These are phyloP conservation scores for Illadopsis cleaveri DNA, from an alignment of 2,113 vertebrate species.

Conservation along the genomic window DNA sequence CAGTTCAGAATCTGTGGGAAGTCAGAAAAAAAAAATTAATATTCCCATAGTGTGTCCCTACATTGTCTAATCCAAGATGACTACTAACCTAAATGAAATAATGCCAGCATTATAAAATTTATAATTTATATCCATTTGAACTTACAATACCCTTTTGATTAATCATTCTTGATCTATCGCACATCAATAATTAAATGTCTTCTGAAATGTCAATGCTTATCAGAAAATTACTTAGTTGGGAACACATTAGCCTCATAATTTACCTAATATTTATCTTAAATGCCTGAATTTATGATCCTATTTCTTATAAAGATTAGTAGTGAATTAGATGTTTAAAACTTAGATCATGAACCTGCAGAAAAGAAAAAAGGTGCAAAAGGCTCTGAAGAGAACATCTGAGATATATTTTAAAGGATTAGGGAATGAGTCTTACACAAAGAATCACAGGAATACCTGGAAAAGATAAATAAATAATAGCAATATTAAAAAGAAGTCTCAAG, in stretches of 20 bases:
- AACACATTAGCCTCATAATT: conserved; percentile 51
- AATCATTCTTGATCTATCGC: conserved; percentile 46
- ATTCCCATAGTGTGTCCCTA: background rate
- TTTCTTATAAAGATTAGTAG: conserved; percentile 27
- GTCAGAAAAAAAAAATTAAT: conserved; percentile 24
- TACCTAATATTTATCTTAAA: conserved; percentile 58
- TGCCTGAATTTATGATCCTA: conserved; percentile 30
- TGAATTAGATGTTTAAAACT: conserved; percentile 32
- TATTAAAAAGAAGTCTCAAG: background rate
- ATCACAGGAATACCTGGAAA: background rate
- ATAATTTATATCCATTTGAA: conserved; percentile 55
- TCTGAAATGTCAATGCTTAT: conserved; percentile 61
- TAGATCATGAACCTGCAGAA: background rate
- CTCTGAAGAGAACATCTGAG: background rate
- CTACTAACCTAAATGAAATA: conserved; percentile 50
- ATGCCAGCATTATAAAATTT: conserved; percentile 50
- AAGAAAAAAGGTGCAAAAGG: background rate
- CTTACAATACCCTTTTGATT: conserved; percentile 45
- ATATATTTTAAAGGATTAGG: background rate
- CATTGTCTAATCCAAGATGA: background rate
- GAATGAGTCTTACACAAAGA: background rate
- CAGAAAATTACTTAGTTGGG: conserved; percentile 54
- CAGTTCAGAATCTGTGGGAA: background rate
- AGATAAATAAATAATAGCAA: background rate
- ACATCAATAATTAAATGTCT: conserved; percentile 59